Evolutionary conservation across 2,113 vertebrate genomes (phyloP), one percentile per base, ranked within the genome.

Genomic region (Cyanistes caeruleus): DNA sequence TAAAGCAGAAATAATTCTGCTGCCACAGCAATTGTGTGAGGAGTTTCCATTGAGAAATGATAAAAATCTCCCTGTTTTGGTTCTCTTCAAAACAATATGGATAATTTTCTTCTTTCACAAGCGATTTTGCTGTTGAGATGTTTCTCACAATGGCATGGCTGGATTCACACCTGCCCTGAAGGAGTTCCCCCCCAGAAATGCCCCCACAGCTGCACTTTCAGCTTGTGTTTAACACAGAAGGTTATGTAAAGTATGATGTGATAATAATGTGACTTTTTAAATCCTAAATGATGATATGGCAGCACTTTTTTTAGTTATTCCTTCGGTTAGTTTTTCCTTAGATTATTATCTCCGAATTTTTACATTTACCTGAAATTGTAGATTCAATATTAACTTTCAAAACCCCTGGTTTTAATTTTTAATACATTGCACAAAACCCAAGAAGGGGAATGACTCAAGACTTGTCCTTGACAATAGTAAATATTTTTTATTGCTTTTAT

Each of bases 371-470:
- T 68, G 24, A 70, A 74, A 43, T 11, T 43, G 3, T 11, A 33
- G 9, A 59, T 59, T 24, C 30, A 72, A 6, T 33, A 15, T 8
- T n/a, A 12, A 25, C 28, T 59, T 53, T 35, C 56, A 55, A 74
- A 44, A 25, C 12, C 20, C 4, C 5, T 21, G 8, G 0, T 8
- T 87, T 89, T 28, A 22, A 43, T 53, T 89, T 77, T 77, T 63
- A 77, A 22, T 46, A 21, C 0, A 0, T 51, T 63, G 18, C 1
- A 27, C 22, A 90, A 63, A 76, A 63, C 8, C 2, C 8, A 15
- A 43, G 31, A 37, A n/a, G 31, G 15, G 58, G 9, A 55, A 64
- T 52, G 13, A 67, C 31, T 90, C n/a, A 33, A 62, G 52, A 11
- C 7, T 78, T 67, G 60, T 81, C 70, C 68, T 82, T 89, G 48